Percentiles rank a stretch among this genome's conserved stretches.
phyloP scores from a whole-genome alignment of 2,797 vertebrate genomes.

The Discoglossus pictus region DNA sequence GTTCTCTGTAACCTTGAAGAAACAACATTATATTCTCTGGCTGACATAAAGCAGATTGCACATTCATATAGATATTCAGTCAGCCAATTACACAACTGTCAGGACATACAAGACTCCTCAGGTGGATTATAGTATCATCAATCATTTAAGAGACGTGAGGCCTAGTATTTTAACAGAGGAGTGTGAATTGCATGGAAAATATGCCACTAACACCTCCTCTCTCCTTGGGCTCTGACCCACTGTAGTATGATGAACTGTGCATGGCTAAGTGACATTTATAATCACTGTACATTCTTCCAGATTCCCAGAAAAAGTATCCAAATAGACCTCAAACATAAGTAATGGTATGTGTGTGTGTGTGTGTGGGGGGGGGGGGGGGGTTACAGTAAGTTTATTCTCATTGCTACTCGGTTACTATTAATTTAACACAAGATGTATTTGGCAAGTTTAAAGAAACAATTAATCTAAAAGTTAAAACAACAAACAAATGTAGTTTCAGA shows the following conservation, averaged over 20 bases:
- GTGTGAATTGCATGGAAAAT: not conserved
- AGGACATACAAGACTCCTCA: not conserved
- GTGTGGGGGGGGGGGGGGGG: not conserved
- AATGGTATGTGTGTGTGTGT: not conserved
- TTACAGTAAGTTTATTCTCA: not conserved
- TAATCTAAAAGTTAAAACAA: no score
- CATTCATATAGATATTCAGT: no score
- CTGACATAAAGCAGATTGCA: not conserved
- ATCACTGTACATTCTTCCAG: slow-evolving; percentile 29
- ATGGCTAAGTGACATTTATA: slow-evolving; percentile 16
- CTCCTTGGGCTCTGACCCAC: slow-evolving; percentile 2
- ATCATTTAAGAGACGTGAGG: slow-evolving; percentile 13
- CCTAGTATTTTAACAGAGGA: slow-evolving; percentile 16
- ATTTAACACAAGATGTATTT: no score
- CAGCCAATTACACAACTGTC: no score
- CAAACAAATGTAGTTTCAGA: no score
- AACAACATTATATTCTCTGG: slow-evolving; percentile 10
- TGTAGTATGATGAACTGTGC: slow-evolving; percentile 20
- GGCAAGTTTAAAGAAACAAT: no score
- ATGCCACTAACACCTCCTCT: not conserved
- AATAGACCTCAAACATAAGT: slow-evolving; percentile 18
- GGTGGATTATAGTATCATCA: slow-evolving; percentile 1
- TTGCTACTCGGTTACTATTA: no score
- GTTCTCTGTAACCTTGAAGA: slow-evolving; percentile 40
- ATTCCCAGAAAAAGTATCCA: slow-evolving; percentile 42